Evolutionary conservation across 2,797 vertebrate genomes (phyloP).

Genomic region (Gymnothorax javanicus): DNA sequence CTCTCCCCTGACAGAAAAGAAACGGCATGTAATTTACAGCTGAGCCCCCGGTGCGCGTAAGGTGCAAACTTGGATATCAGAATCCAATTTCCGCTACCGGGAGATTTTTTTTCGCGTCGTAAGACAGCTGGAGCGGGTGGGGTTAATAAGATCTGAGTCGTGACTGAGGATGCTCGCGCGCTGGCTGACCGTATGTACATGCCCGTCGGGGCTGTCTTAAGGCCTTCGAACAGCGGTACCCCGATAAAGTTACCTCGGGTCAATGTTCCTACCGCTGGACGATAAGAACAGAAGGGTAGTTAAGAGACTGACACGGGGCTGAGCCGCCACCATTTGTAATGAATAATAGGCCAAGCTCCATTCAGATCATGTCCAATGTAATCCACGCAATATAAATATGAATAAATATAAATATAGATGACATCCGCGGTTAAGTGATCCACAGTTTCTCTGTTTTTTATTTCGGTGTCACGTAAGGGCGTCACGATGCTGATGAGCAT

Average conservation of each 20-base stretch:
- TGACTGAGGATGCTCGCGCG: neutral
- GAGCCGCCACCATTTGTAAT: neutral
- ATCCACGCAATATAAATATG: no score
- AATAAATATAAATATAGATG: no score
- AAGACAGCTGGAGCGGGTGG: neutral
- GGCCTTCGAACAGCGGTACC: no score
- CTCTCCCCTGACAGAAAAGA: neutral
- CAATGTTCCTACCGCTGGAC: no score
- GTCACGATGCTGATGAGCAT: neutral
- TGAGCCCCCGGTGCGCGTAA: neutral
- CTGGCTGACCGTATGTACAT: neutral
- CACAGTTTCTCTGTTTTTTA: neutral
- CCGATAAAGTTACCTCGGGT: no score
- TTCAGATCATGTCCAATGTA: no score
- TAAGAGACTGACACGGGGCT: no score
- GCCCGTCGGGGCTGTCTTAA: neutral
- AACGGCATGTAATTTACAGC: neutral
- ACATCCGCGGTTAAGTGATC: neutral
- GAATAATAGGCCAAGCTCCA: neutral
- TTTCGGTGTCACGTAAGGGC: neutral
- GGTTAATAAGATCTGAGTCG: neutral
- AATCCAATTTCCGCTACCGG: neutral
- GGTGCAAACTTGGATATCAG: neutral
- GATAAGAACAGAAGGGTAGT: no score
- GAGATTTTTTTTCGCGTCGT: neutral